phyloP scores from a whole-genome alignment of 2,113 vertebrate species.

The Vidua chalybeata region DNA sequence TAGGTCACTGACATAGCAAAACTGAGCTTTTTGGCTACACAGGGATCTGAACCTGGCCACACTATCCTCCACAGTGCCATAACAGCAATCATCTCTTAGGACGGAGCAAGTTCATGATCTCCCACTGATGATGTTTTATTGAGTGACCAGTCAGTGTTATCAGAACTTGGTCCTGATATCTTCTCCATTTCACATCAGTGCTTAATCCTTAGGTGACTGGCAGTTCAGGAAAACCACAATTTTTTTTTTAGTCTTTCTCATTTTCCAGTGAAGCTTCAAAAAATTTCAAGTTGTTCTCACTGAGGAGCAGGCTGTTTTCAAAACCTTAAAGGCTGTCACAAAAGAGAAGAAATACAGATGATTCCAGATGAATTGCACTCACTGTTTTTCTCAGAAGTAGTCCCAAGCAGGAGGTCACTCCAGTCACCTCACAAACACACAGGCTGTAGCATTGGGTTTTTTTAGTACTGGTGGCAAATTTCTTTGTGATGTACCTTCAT shows the following conservation, averaged over 20 bases:
- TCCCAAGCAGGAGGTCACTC: not conserved
- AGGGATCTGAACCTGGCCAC: not conserved
- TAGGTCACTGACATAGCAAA: constrained; percentile 1
- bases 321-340: not conserved
- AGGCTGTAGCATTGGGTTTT: not conserved
- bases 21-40: not conserved
- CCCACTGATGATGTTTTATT: not conserved
- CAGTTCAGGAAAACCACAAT: accelerated
- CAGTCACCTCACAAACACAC: not conserved
- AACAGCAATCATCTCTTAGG: not conserved
- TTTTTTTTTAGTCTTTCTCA: not conserved
- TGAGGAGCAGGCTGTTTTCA: not conserved
- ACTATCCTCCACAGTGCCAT: not conserved
- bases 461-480: not conserved
- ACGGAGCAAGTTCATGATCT: not conserved
- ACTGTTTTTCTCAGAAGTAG: not conserved
- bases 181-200: not conserved
- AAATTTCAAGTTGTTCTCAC: not conserved
- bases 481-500: not conserved
- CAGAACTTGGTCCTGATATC: not conserved
- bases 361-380: not conserved
- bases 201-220: not conserved
- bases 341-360: not conserved
- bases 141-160: not conserved
- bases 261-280: not conserved